Evolutionary conservation across 1,140 invertebrate genomes (phyloP).

Genomic region (Probaryconus sp.): DNA sequence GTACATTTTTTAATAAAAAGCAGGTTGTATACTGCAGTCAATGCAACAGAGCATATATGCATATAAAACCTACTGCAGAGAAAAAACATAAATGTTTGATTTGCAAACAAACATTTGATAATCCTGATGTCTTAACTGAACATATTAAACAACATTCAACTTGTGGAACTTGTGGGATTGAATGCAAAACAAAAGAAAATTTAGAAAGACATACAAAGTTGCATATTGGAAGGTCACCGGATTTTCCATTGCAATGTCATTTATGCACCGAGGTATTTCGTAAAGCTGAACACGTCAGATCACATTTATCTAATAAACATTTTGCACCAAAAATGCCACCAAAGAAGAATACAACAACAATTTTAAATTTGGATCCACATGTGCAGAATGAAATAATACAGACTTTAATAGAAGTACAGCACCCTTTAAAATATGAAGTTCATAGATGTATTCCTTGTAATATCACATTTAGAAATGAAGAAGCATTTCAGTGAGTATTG

Average conservation of each 20-base stretch:
- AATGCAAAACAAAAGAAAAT: constrained; percentile 58
- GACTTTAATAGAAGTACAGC: constrained; percentile 38
- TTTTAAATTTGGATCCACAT: constrained; percentile 11
- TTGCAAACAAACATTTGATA: constrained; percentile 46
- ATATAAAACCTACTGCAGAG: constrained; percentile 1
- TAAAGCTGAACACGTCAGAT: constrained; percentile 57
- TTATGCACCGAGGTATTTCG: constrained; percentile 66
- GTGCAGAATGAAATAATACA: constrained; percentile 31
- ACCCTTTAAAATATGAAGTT: constrained; percentile 31
- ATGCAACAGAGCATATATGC: constrained; percentile 32
- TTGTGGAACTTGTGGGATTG: constrained; percentile 67
- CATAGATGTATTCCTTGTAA: constrained; percentile 53
- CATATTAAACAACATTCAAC: constrained; percentile 66
- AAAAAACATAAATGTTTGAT: constrained; percentile 55
- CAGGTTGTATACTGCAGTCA: constrained; percentile 32
- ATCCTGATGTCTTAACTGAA: constrained; percentile 45
- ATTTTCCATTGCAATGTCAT: constrained; percentile 69
- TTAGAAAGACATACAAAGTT: constrained; percentile 64
- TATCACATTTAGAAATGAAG: constrained; percentile 61
- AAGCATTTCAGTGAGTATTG: constrained; percentile 63
- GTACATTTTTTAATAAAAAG: constrained; percentile 20
- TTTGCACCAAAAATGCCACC: constrained; percentile 35
- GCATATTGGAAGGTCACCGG: constrained; percentile 64
- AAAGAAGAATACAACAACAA: neutral
- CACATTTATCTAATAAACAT: constrained; percentile 60